Evolutionary conservation across 2,113 vertebrate genomes (phyloP).

Genomic region (Steatornis caripensis): DNA sequence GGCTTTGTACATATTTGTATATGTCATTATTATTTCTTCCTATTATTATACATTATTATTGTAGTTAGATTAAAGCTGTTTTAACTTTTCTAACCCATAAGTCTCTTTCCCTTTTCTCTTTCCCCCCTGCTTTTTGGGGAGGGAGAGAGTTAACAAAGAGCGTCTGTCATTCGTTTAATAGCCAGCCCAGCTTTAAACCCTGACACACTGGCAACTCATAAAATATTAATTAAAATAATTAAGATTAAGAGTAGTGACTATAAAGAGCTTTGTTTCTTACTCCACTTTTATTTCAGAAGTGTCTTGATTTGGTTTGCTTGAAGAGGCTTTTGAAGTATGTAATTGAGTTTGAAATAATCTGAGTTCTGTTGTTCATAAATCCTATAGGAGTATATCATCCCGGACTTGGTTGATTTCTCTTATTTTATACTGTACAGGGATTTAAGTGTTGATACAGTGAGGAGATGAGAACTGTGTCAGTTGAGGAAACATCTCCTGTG

Average conservation of each 20-base stretch:
- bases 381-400: background rate
- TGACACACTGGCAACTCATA: background rate
- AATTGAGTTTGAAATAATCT: background rate
- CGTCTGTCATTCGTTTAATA: too few species aligned
- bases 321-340: background rate
- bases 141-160: too few species aligned
- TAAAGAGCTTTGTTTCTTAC: background rate
- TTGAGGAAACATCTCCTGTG: background rate
- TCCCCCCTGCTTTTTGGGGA: too few species aligned
- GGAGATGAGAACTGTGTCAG: background rate
- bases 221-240: slow-evolving; percentile 38
- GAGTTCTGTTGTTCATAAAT: background rate
- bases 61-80: too few species aligned
- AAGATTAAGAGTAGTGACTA: background rate
- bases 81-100: too few species aligned
- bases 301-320: background rate
- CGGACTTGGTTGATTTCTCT: background rate
- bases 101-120: too few species aligned
- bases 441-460: background rate
- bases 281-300: background rate
- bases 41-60: too few species aligned
- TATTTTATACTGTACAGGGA: background rate
- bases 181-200: too few species aligned
- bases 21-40: too few species aligned
- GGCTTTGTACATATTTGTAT: too few species aligned